Base-by-base conservation (phyloP, 2,797 vertebrate genomes). In the Paguma larvata region DNA sequence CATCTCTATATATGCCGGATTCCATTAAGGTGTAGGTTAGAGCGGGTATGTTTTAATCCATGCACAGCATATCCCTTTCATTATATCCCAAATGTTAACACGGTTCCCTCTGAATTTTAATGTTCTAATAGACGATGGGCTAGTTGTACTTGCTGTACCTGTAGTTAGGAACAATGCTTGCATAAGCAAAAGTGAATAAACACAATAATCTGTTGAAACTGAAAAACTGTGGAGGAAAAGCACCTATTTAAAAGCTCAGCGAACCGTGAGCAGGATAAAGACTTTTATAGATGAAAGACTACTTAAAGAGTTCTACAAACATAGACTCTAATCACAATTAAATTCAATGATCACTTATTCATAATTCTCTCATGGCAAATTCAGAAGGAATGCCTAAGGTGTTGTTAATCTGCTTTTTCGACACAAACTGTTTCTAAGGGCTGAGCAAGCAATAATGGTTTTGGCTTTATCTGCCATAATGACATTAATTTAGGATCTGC, bases 131-230 rank as follows among this genome's bases (percentile, higher is more conserved):
- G 70, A 85, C 88, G 68, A 93, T 0, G 85, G 62, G 30, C 63
- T 82, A 89, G 10, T 72, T 88, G 48, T 83, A 62, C 5, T 92
- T 80, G 59, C 63, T 85, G 2, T 62, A 77, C 72, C 79, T 93
- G 63, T n/a, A 68, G 21, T 91, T 48, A 85, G 75, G 70, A 91
- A 93, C n/a, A 65, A 82, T 53, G 79, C 67, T 59, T 89, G 23
- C 32, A 91, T 94, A 90, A 86, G 41, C 27, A 89, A 92, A 84
- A 95, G 56, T 87, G 59, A 97, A 88, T 70, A 92, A 93, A 92
- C 65, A 93, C 2, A 85, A 53, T 41, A 53, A 88, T 84, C 30
- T 63, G 53, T 1, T 96, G 59, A 91, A 95, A 79, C 5, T 48
- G 41, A 89, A 88, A n/a, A 88, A 79, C 11, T n/a, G 63, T 73